Evolutionary conservation across 2,113 vertebrate species (phyloP).

Genomic region (Grallaria varia): DNA sequence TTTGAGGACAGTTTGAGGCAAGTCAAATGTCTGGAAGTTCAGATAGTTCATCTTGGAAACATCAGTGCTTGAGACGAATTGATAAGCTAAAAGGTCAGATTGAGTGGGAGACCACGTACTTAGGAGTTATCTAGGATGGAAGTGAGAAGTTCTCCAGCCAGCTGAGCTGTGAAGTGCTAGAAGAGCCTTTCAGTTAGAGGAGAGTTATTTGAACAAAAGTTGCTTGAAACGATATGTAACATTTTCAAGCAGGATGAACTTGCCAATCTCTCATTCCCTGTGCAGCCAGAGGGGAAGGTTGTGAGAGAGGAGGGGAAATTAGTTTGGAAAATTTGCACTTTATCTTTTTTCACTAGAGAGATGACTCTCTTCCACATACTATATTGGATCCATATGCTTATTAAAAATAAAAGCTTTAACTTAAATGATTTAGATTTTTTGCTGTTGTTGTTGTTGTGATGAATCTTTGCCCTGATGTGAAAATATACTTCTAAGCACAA

Average conservation of each 20-base stretch:
- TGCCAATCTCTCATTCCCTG: background rate
- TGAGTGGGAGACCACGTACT: rapidly evolving
- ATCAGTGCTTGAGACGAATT: background rate
- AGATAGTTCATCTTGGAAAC: background rate
- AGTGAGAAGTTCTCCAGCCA: background rate
- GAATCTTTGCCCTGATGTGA: background rate
- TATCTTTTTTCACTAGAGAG: background rate
- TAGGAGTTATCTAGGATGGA: background rate
- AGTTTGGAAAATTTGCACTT: background rate
- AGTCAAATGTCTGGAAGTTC: background rate
- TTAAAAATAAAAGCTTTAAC: background rate
- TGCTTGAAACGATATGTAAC: background rate
- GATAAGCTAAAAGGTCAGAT: background rate
- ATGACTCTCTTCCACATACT: background rate
- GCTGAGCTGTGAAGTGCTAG: background rate
- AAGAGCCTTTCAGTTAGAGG: background rate
- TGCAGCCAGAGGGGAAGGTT: background rate
- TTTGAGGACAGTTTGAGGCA: background rate
- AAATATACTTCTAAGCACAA: background rate
- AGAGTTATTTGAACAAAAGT: background rate
- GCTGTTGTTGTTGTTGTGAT: too few relatives aligned
- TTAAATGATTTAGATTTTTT: background rate
- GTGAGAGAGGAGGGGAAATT: background rate
- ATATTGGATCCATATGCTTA: background rate
- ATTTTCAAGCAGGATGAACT: background rate